Evolutionary conservation across 2,797 vertebrate genomes (phyloP).

Genomic region (Stomatorhinus walkeri): DNA sequence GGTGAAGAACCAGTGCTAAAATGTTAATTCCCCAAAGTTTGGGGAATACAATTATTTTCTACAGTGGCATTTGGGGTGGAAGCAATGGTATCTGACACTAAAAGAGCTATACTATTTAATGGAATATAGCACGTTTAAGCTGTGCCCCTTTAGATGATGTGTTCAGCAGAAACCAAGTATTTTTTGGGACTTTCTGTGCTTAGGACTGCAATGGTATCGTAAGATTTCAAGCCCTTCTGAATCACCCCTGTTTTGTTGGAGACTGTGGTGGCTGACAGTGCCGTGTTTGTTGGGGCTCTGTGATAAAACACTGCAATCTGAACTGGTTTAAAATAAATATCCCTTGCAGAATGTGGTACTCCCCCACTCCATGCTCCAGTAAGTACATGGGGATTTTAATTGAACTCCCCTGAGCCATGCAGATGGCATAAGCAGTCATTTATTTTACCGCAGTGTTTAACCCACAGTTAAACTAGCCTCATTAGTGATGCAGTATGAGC

Average conservation of each 20-base stretch:
- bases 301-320: background rate
- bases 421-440: background rate
- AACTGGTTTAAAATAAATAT: constrained; percentile 7
- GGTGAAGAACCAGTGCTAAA: background rate
- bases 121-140: background rate
- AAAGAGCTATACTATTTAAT: background rate
- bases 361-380: background rate
- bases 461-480: background rate
- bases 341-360: background rate
- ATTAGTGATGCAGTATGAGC: background rate
- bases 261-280: background rate
- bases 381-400: constrained; percentile 11
- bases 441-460: constrained; percentile 10
- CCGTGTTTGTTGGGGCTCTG: background rate
- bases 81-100: background rate
- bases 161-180: background rate
- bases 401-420: constrained; percentile 9
- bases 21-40: background rate
- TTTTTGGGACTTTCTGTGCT: background rate
- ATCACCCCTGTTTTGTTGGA: background rate
- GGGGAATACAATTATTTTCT: background rate
- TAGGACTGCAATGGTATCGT: background rate
- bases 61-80: background rate
- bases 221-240: background rate
- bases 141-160: background rate